Evolutionary conservation across 2,797 vertebrate species (phyloP).

Genomic region (Margarornis squamiger): DNA sequence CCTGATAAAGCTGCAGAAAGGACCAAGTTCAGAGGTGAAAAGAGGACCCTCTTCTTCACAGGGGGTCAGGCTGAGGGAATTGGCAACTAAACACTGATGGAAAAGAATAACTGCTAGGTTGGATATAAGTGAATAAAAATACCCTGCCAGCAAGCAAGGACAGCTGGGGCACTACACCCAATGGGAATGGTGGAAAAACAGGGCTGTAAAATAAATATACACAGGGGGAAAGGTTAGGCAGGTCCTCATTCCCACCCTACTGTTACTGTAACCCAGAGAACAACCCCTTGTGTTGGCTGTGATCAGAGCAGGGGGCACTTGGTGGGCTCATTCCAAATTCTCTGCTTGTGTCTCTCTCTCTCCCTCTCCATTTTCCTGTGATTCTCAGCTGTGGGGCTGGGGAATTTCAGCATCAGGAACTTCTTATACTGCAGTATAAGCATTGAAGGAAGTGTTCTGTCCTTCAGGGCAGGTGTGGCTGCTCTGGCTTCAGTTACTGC

Average conservation of each 20-base stretch:
- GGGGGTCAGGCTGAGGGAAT: neutral
- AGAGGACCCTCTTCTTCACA: neutral
- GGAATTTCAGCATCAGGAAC: neutral
- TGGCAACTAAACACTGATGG: slow-evolving; percentile 37
- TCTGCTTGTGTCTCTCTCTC: neutral
- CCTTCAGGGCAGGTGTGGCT: neutral
- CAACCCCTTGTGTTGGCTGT: neutral
- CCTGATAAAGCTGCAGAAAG: neutral
- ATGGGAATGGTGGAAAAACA: slow-evolving; percentile 35
- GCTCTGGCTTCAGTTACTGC: neutral
- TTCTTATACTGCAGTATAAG: neutral
- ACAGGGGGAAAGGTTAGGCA: neutral
- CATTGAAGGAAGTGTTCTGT: neutral
- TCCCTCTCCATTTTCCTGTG: neutral
- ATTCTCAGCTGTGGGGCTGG: neutral
- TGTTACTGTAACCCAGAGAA: neutral
- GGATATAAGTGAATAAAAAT: slow-evolving; percentile 68
- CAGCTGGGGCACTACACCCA: slow-evolving; percentile 54
- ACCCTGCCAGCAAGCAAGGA: slow-evolving; percentile 35
- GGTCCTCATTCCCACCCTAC: neutral
- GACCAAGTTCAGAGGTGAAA: neutral
- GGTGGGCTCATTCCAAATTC: neutral
- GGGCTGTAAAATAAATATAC: slow-evolving; percentile 50
- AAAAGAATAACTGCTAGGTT: slow-evolving; percentile 50
- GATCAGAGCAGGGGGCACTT: neutral